Conservation (phyloP, 2,797 vertebrate species). For the Garrulus glandarius region DNA sequence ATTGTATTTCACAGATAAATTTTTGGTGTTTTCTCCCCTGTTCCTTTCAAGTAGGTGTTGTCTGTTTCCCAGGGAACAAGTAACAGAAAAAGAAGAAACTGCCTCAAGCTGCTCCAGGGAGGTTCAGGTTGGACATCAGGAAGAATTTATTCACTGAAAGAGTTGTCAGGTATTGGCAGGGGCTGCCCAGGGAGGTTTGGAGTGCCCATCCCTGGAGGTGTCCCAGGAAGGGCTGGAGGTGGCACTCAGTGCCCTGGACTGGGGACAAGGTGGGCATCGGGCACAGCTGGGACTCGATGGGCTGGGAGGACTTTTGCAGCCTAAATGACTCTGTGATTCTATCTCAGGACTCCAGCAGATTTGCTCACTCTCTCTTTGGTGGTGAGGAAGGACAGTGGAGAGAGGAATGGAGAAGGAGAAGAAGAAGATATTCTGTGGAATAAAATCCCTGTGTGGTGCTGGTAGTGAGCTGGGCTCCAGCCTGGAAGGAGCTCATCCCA, state of each 20-base stretch:
- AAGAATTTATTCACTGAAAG: background rate
- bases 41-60: background rate
- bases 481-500: background rate
- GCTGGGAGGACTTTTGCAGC: background rate
- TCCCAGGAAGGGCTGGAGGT: fast-evolving
- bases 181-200: background rate
- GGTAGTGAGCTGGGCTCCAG: background rate
- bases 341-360: background rate
- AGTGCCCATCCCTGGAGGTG: background rate
- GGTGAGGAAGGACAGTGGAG: background rate
- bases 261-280: fast-evolving
- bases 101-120: background rate
- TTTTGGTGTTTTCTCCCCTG: background rate
- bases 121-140: background rate
- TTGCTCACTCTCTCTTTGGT: background rate
- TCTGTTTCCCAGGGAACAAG: background rate
- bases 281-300: background rate
- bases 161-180: fast-evolving
- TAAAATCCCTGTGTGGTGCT: background rate
- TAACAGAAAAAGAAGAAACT: fast-evolving
- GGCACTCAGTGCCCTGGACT: background rate
- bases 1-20: background rate
- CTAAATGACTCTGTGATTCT: background rate
- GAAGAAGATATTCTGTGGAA: background rate
- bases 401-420: background rate